Conservation (phyloP, 2,888 invertebrate genomes). For the Caenorhabditis virilis region DNA sequence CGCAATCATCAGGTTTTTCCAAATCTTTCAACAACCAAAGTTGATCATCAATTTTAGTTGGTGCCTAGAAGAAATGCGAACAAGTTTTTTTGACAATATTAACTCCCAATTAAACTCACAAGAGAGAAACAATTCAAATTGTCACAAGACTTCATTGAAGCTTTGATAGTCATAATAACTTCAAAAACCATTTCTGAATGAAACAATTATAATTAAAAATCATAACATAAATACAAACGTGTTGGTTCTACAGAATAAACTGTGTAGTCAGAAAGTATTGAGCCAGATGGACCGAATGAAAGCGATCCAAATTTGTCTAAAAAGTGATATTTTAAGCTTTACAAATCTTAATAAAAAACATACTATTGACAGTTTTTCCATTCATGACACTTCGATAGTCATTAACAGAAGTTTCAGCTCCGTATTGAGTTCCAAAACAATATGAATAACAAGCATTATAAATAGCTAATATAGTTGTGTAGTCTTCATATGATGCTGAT, state of each 20-base stretch:
- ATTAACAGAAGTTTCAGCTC: constrained; percentile 11
- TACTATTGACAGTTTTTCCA: constrained; percentile 21
- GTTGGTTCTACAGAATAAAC: constrained; percentile 12
- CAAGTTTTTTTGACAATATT: not conserved
- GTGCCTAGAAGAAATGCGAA: not conserved
- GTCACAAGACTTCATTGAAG: constrained; percentile 19
- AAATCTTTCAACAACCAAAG: constrained; percentile 16
- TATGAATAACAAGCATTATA: constrained; percentile 39
- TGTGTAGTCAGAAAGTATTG: constrained; percentile 15
- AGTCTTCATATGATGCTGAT: constrained; percentile 4
- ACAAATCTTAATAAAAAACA: not conserved
- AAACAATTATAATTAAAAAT: not conserved
- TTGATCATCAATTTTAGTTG: constrained; percentile 4
- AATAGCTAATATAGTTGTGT: constrained; percentile 15
- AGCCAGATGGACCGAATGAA: constrained; percentile 17
- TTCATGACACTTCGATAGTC: constrained; percentile 22
- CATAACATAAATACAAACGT: not conserved
- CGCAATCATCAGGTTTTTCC: constrained; percentile 17
- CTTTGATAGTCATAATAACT: constrained; percentile 10
- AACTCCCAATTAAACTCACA: constrained; percentile 9
- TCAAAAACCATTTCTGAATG: constrained; percentile 10
- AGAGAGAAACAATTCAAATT: constrained; percentile 32
- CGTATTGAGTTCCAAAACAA: constrained; percentile 23
- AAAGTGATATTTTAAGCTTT: constrained; percentile 1
- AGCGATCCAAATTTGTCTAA: constrained; percentile 26